phyloP scores from a whole-genome alignment of 2,797 vertebrate species.

The Myotis daubentonii region DNA sequence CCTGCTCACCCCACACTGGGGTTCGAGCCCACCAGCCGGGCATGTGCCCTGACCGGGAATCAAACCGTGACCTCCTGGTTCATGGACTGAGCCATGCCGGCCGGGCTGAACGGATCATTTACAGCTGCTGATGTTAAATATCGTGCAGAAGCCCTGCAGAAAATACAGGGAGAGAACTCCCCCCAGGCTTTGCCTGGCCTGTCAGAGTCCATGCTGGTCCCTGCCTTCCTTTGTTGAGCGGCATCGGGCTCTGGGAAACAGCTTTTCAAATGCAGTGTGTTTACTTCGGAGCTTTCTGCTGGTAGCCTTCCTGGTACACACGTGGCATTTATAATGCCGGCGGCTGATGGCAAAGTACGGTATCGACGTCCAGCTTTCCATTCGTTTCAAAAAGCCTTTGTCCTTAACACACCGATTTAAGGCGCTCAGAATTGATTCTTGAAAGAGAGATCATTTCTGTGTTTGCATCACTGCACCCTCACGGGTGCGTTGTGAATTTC shows the following conservation, averaged over 20 bases:
- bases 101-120: not conserved
- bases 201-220: not conserved
- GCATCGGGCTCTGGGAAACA: not conserved
- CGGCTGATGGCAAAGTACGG: not conserved
- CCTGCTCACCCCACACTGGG: no score
- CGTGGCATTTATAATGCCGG: not conserved
- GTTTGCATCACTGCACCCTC: not conserved
- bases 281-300: slow-evolving; percentile 5
- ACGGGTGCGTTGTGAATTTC: not conserved
- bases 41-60: no score
- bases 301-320: not conserved
- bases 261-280: not conserved
- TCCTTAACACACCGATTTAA: slow-evolving; percentile 23
- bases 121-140: not conserved
- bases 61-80: no score
- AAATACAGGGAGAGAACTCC: not conserved
- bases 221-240: not conserved
- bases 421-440: slow-evolving; percentile 4
- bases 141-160: not conserved
- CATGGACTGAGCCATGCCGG: no score
- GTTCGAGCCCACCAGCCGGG: no score
- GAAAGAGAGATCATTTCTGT: not conserved
- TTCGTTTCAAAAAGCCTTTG: slow-evolving; percentile 8
- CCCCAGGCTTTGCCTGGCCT: not conserved
- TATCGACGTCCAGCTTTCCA: not conserved